These are phyloP conservation scores for Charadrius vociferus DNA, from an alignment of 2,113 vertebrate species.

Conservation along the genomic window DNA sequence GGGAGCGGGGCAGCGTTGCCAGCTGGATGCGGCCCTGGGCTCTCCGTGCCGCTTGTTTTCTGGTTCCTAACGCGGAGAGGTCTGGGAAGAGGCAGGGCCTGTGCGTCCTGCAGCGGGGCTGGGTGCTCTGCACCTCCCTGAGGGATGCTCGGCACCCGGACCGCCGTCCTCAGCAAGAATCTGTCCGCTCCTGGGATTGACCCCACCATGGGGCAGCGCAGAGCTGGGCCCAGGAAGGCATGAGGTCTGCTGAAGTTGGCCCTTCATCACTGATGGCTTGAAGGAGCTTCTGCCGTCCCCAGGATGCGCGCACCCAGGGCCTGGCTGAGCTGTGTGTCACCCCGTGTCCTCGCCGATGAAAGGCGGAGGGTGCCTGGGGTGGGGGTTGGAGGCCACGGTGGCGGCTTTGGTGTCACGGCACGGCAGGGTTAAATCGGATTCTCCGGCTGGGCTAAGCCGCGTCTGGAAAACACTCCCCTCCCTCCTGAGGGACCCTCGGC, in stretches of 20 bases:
- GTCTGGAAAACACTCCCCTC: conserved; percentile 8
- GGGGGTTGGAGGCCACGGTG: accelerated
- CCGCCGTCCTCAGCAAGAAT: neutral
- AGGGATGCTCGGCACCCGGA: neutral
- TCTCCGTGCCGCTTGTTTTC: neutral
- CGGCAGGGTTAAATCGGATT: neutral
- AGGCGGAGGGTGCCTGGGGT: accelerated
- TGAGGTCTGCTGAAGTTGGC: neutral
- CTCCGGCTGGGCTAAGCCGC: neutral
- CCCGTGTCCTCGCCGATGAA: accelerated
- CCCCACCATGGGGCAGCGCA: accelerated
- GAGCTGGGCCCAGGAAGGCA: neutral
- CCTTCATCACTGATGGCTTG: neutral
- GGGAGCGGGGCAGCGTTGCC: neutral
- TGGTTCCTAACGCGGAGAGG: accelerated
- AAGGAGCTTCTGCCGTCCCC: neutral
- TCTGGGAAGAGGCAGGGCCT: neutral
- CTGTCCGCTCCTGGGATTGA: neutral
- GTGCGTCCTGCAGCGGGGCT: neutral
- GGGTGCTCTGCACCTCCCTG: neutral
- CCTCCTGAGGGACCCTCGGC: neutral
- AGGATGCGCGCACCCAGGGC: neutral
- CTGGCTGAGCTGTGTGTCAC: neutral
- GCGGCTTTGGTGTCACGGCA: accelerated
- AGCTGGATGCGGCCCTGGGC: neutral